These are phyloP conservation scores for Hypocryptadius cinnamomeus DNA, from an alignment of 2,113 vertebrate genomes.

Conservation along the genomic window DNA sequence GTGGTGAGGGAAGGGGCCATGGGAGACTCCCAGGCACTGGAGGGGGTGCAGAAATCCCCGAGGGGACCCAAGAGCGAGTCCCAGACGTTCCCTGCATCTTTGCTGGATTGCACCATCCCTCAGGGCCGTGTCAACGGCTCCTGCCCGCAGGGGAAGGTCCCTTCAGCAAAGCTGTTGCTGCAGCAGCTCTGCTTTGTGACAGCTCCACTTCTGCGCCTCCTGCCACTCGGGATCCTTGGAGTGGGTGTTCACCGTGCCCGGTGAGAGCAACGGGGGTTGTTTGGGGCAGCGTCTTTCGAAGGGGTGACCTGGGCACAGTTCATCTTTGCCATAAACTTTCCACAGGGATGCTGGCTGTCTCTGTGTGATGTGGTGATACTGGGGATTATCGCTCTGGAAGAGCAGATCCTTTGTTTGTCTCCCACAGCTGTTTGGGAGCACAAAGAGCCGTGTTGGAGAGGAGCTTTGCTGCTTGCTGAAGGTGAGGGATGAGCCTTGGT, in stretches of 20 bases:
- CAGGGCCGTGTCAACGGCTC: neutral
- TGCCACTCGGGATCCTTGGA: neutral
- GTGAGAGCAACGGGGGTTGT: neutral
- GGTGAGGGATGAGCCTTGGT: neutral
- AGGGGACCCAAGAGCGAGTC: neutral
- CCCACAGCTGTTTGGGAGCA: neutral
- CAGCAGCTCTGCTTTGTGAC: neutral
- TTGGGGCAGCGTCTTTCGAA: rapidly evolving
- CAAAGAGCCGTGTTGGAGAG: neutral
- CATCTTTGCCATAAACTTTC: neutral
- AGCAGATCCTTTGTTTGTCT: neutral
- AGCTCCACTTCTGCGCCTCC: neutral
- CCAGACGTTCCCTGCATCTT: neutral
- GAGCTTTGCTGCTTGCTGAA: neutral
- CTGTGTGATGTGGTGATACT: neutral
- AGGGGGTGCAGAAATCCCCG: neutral
- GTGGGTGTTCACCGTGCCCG: neutral
- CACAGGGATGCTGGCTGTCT: neutral
- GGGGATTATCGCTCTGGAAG: neutral
- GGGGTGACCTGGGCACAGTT: neutral
- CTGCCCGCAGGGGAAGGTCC: rapidly evolving
- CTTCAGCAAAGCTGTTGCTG: neutral
- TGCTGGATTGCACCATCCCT: neutral
- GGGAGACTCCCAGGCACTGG: neutral
- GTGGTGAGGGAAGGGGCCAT: neutral